These are phyloP conservation scores for Otus scops DNA, from an alignment of 2,797 vertebrate genomes.

Conservation along the genomic window DNA sequence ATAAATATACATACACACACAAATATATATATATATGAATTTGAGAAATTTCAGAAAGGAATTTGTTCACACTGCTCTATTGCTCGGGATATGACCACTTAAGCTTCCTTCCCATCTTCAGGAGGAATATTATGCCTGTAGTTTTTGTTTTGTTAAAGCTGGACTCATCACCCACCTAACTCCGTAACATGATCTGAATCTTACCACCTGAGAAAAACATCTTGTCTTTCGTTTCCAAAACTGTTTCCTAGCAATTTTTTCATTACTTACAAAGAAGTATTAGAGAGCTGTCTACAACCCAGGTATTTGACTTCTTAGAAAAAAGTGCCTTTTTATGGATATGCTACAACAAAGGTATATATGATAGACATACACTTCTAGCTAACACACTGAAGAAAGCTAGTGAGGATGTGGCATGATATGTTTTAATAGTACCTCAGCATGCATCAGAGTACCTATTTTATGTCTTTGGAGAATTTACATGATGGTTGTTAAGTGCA, in stretches of 20 bases:
- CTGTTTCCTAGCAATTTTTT: neutral
- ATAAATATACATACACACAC: neutral
- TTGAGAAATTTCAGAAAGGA: neutral
- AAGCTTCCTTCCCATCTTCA: neutral
- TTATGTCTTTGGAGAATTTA: neutral
- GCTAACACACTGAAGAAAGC: neutral
- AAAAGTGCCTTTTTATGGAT: neutral
- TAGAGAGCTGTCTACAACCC: neutral
- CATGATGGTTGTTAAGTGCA: neutral
- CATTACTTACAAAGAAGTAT: neutral
- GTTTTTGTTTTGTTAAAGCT: neutral
- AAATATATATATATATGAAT: neutral
- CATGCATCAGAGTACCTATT: neutral
- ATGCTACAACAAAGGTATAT: neutral
- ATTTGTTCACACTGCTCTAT: neutral
- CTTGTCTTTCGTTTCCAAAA: neutral
- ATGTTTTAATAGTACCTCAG: neutral
- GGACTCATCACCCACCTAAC: neutral
- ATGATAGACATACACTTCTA: neutral
- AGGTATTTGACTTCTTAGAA: accelerated
- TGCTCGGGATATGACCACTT: neutral
- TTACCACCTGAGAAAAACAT: neutral
- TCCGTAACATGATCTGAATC: neutral
- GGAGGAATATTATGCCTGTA: neutral
- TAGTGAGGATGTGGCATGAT: neutral